Percentiles rank a stretch among this genome's conserved stretches.
These are phyloP conservation scores for Poeciliopsis presidionis DNA, from an alignment of 2,797 vertebrate species.

Conservation along the genomic window DNA sequence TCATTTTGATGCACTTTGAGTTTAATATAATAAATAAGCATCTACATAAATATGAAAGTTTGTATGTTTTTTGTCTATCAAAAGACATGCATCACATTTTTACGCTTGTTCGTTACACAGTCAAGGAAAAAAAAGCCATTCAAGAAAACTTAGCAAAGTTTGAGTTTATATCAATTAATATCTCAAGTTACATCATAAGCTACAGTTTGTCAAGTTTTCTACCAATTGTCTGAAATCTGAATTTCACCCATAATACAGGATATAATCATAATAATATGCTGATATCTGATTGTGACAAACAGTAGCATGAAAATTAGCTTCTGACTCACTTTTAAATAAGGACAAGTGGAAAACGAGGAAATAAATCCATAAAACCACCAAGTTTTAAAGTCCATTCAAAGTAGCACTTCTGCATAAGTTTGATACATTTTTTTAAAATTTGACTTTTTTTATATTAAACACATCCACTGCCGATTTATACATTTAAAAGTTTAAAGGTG, in stretches of 20 bases:
- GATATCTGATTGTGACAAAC: background rate
- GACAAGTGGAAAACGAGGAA: slow-evolving; percentile 2
- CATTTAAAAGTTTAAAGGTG: background rate
- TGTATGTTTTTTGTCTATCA: too few relatives aligned
- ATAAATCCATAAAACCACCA: slow-evolving; percentile 8
- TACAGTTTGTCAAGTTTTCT: slow-evolving; percentile 13
- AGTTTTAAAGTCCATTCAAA: slow-evolving; percentile 28
- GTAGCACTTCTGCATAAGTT: background rate
- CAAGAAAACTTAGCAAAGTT: background rate
- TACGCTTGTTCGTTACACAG: background rate
- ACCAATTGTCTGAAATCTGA: slow-evolving; percentile 4
- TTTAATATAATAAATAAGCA: background rate
- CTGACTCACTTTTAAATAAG: background rate
- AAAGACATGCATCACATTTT: background rate
- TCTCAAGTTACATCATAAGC: background rate
- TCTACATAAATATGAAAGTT: too few relatives aligned
- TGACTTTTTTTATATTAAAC: background rate
- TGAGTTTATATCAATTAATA: too few relatives aligned
- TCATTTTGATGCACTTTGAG: background rate
- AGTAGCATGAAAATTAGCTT: background rate
- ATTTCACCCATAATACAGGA: background rate
- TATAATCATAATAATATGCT: slow-evolving; percentile 21
- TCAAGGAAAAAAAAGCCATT: background rate
- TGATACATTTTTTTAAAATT: background rate
- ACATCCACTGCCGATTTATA: background rate